These are phyloP conservation scores for Leucophenga maculata DNA, from an alignment of 2,888 invertebrate species.

Conservation along the genomic window DNA sequence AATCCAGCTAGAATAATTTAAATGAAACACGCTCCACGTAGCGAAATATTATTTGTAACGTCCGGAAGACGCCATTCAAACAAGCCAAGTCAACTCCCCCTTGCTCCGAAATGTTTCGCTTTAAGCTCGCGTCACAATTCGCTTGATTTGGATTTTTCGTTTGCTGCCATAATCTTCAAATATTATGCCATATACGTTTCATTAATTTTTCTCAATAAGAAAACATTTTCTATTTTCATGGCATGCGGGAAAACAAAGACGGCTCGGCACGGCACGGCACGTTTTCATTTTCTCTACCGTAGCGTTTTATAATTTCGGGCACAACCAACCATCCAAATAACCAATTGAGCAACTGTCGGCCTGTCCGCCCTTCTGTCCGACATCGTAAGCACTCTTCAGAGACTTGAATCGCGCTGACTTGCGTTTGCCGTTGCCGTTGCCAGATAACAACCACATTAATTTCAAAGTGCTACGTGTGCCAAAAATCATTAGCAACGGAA, in stretches of 20 bases:
- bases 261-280: slow-evolving; percentile 21
- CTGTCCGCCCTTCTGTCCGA: neutral
- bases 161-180: slow-evolving; percentile 36
- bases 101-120: neutral
- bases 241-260: slow-evolving; percentile 3
- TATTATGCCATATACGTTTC: slow-evolving; percentile 50
- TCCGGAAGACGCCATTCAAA: neutral
- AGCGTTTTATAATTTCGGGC: neutral
- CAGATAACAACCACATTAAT: slow-evolving; percentile 51
- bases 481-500: slow-evolving; percentile 70
- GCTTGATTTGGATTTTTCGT: neutral
- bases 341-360: neutral
- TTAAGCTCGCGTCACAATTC: neutral
- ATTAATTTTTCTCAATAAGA: slow-evolving; percentile 51
- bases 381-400: slow-evolving; percentile 4
- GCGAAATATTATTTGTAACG: neutral
- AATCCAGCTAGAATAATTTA: neutral
- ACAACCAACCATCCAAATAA: neutral
- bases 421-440: slow-evolving; percentile 8
- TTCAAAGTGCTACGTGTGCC: slow-evolving; percentile 68
- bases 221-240: slow-evolving; percentile 9
- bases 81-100: too few species aligned
- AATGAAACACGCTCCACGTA: neutral
- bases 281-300: slow-evolving; percentile 1
- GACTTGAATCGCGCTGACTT: neutral